Base-by-base conservation (phyloP, 2,888 invertebrate species). In the Diachrysia chrysitis region DNA sequence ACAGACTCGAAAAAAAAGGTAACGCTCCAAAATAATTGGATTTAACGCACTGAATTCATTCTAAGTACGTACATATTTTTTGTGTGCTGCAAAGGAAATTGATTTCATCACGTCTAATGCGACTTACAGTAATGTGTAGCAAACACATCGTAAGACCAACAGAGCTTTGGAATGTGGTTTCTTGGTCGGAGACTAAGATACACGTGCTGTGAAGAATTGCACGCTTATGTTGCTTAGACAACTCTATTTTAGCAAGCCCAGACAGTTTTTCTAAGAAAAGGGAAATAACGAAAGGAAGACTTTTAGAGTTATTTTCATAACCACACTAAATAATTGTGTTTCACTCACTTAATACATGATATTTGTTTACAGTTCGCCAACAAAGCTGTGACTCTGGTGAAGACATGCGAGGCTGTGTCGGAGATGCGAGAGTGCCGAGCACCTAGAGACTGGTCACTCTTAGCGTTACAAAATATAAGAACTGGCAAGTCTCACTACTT, bases 401-500 rank as follows among this genome's bases (percentile, higher is more conserved):
- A 99, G 94, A 98, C 98, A 7, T 99, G 99, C 90, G 99, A 99
- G 92, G 98, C 98, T 0, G 98, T 98, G n/a, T 96, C 97, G 3
- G 98, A 98, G 91, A 98, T 99, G 97, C 96, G 98, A 66, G 97
- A 98, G 84, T 99, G 99, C 89, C 96, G 98, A 85, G 96, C 98
- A 29, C 98, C 98, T 0, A 96, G 98, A 76, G 99, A 99, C 89
- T 99, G 99, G 99, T 98, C 98, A 5, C 94, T 99, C 61, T 92
- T 99, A 64, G 99, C 99, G 6, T 93, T 99, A 69, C 99, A 99
- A 92, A 99, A 98, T 89, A 97, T 98, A 51, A 96, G 98, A 83
- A 99, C 98, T 6, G 98, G 98, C 78, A 99, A 99, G 92, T 98
- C 98, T 3, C 98, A 99, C 92, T 99, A 98, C 89, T 95, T 99